phyloP scores from a whole-genome alignment of 2,888 invertebrate species.

The Chrysolina haemoptera region DNA sequence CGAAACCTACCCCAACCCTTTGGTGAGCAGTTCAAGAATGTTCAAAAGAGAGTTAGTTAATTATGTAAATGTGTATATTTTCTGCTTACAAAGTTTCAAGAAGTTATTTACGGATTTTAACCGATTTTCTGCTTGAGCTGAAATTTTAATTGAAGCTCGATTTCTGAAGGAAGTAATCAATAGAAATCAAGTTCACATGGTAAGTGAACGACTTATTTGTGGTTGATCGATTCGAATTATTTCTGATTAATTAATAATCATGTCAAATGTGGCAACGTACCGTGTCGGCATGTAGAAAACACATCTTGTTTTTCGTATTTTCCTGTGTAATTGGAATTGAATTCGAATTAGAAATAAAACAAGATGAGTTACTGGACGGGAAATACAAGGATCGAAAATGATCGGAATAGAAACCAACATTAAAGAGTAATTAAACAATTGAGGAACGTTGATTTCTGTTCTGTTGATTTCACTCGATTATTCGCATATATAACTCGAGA shows the following conservation, averaged over 20 bases:
- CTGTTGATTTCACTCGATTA: too few species aligned
- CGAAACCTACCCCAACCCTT: too few species aligned
- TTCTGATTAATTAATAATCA: slow-evolving; percentile 7
- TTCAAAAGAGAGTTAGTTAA: too few species aligned
- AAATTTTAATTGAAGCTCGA: slow-evolving; percentile 9
- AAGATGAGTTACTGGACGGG: background rate
- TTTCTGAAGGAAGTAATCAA: slow-evolving; percentile 9
- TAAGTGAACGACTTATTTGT: slow-evolving; percentile 19
- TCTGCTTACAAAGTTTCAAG: too few species aligned
- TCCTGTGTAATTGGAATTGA: background rate
- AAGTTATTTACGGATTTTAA: background rate
- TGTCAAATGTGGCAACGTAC: slow-evolving; percentile 2
- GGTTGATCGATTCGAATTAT: slow-evolving; percentile 7
- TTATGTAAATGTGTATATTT: too few species aligned
- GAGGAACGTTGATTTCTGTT: too few species aligned
- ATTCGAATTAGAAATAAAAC: background rate
- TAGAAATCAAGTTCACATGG: slow-evolving; percentile 7
- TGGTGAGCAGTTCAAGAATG: too few species aligned
- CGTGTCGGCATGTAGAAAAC: background rate
- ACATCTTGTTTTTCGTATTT: slow-evolving; percentile 1
- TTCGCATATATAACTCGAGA: too few species aligned
- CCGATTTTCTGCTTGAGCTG: slow-evolving; percentile 4
- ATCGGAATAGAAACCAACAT: background rate
- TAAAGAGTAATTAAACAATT: too few species aligned
- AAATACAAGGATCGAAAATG: background rate